phyloP scores from a whole-genome alignment of 2,888 invertebrate species.

The Lithophane ornitopus region DNA sequence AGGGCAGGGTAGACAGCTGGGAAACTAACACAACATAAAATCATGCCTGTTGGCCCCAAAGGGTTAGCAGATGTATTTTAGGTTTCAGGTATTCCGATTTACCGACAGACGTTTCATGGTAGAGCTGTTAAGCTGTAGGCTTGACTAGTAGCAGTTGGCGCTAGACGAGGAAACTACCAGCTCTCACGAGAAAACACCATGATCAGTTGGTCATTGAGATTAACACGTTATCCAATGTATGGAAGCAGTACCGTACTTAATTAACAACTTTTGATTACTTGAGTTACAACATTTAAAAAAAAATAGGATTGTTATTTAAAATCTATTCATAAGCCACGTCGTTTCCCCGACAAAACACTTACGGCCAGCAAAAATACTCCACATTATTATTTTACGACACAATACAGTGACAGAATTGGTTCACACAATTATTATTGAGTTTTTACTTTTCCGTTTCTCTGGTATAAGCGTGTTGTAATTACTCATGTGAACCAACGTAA shows the following conservation, averaged over 20 bases:
- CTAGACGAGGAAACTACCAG: background rate
- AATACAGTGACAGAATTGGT: constrained; percentile 74
- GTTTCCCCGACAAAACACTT: constrained; percentile 63
- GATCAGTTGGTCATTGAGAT: constrained; percentile 36
- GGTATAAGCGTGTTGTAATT: constrained; percentile 78
- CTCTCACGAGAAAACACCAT: constrained; percentile 27
- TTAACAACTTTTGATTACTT: constrained; percentile 21
- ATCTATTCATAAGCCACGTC: constrained; percentile 24
- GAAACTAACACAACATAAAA: background rate
- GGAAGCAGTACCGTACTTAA: constrained; percentile 12
- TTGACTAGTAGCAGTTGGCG: background rate
- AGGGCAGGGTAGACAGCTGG: background rate
- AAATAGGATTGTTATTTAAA: constrained; percentile 42
- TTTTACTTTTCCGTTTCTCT: constrained; percentile 79
- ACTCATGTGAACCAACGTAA: constrained; percentile 77
- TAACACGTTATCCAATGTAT: constrained; percentile 4
- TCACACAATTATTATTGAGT: constrained; percentile 78
- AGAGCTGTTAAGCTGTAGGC: background rate
- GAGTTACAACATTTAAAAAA: constrained; percentile 43
- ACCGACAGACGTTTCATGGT: background rate
- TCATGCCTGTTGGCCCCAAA: background rate
- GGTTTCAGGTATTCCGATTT: background rate
- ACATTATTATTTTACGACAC: constrained; percentile 75
- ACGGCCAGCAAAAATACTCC: constrained; percentile 73
- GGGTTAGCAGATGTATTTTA: background rate